phyloP scores from a whole-genome alignment of 2,888 invertebrate genomes.

The Polietes domitor region DNA sequence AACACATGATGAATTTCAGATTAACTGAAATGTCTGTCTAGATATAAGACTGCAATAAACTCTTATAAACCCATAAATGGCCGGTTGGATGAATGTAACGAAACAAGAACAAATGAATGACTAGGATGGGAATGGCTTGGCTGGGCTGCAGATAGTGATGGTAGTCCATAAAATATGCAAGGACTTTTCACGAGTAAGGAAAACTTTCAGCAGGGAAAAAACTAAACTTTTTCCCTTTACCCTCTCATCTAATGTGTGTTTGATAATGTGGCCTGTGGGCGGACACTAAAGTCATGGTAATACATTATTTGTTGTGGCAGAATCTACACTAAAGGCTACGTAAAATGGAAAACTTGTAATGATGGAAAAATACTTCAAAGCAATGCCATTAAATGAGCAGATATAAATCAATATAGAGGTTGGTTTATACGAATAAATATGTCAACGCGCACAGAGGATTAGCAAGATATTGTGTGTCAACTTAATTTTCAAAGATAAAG shows the following conservation, averaged over 20 bases:
- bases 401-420: too few species aligned
- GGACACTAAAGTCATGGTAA: neutral
- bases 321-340: too few species aligned
- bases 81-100: neutral
- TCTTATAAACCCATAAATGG: neutral
- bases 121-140: neutral
- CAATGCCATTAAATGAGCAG: too few species aligned
- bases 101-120: too few species aligned
- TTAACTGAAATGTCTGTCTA: neutral
- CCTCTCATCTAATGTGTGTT: neutral
- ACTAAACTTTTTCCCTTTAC: too few species aligned
- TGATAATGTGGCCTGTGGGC: neutral
- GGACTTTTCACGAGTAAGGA: neutral
- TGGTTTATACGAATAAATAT: too few species aligned
- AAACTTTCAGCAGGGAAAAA: too few species aligned
- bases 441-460: too few species aligned
- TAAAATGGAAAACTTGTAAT: too few species aligned
- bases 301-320: neutral
- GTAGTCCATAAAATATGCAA: slow-evolving; percentile 1
- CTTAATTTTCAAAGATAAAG: too few species aligned
- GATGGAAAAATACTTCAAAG: too few species aligned
- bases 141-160: neutral
- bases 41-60: neutral
- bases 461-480: too few species aligned
- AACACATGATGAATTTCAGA: slow-evolving; percentile 16